Base-by-base conservation (phyloP, 2,113 vertebrate species). In the Protobothrops flavoviridis region DNA sequence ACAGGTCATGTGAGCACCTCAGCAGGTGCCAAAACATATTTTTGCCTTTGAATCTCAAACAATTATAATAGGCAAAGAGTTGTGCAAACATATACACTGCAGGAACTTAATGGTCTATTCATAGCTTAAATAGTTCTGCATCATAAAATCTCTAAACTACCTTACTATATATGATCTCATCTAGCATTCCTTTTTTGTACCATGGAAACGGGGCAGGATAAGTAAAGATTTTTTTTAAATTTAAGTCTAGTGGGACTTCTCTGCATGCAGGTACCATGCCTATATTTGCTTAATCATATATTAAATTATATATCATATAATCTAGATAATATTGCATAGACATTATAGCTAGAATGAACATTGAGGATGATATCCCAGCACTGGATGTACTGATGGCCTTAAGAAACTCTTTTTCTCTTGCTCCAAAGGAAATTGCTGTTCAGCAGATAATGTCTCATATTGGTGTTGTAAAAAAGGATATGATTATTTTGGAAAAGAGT, bases 401-500 rank as follows among this genome's bases (percentile, higher is more conserved):
- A 95, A 91, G 55, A 94, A 55, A 94, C 17, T 17, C 20, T 91
- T 95, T 95, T 45, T 95, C 94, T 87, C 61, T 95, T 91, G 93
- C 95, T 97, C 96, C 90, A 88, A 95, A 99, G 99, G 99, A 99
- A 97, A 99, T 99, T 93, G 98, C 98, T 96, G 96, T 99, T 96
- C 99, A 99, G 97, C 98, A 98, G 93, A 97, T 99, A 55, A 99
- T 99, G 99, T 99, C 99, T 94, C 98, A 98, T 93, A 99, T 99
- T 93, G 97, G 98, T 17, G 94, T 97, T 0, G 98, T 99, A 48
- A 99, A 99, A 97, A 99, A 99, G 95, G 99, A 99, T 96, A 99
- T 99, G 99, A 97, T 99, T 88, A 99, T 99, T 96, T 98, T 99
- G 92, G 99, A 99, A 97, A 99, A 98, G 97, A 99, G 99, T 94